A percentile compares a stretch with the other conserved stretches of the same genome.
These are phyloP conservation scores for Limnephilus rhombicus DNA, from an alignment of 2,888 invertebrate genomes.

Conservation along the genomic window DNA sequence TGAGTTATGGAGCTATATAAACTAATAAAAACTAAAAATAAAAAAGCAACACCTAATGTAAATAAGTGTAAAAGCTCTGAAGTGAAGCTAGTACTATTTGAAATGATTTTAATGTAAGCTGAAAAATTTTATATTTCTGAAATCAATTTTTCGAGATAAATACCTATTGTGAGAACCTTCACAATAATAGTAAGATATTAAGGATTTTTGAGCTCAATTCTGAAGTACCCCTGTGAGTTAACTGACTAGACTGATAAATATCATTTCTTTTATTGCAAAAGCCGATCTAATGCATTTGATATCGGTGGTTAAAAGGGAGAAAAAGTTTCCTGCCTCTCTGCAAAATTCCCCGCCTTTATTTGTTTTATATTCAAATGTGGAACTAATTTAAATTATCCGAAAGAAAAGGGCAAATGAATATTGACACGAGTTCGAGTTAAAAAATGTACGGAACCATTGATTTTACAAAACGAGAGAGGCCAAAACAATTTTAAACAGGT, in stretches of 20 bases:
- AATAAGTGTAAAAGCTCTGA: too few species aligned
- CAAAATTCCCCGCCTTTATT: constrained; percentile 45
- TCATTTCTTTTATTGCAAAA: background rate
- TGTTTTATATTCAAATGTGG: constrained; percentile 60
- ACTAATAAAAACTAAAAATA: too few species aligned
- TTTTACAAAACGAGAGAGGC: background rate
- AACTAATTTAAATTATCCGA: constrained; percentile 57
- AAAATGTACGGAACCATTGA: background rate
- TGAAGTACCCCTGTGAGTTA: too few species aligned
- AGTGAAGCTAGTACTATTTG: too few species aligned
- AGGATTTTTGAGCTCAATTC: too few species aligned
- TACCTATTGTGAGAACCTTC: too few species aligned
- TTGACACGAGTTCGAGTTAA: constrained; percentile 25
- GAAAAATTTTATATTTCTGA: too few species aligned
- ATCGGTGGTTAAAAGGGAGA: background rate
- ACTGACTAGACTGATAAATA: background rate
- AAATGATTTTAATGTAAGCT: too few species aligned
- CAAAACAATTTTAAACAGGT: background rate
- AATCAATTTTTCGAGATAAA: too few species aligned
- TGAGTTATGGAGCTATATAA: too few species aligned
- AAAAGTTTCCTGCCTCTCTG: constrained; percentile 22
- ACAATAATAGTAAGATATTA: too few species aligned
- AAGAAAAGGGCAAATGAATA: constrained; percentile 32
- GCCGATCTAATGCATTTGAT: background rate
- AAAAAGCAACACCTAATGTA: too few species aligned